phyloP scores from a whole-genome alignment of 2,797 vertebrate genomes.

The Danio jaintianensis region DNA sequence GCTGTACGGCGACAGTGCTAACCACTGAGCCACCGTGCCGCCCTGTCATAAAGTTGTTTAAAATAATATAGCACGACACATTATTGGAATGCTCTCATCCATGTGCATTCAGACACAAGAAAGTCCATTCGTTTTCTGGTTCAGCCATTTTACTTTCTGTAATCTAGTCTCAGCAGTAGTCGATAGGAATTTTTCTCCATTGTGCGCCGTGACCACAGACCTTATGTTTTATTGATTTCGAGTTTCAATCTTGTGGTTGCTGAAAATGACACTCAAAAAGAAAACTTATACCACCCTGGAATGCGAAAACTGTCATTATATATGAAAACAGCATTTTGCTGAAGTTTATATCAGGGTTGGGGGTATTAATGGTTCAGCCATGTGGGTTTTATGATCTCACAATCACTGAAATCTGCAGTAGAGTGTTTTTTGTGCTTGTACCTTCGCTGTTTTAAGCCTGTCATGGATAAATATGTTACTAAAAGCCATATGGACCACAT shows the following conservation, averaged over 20 bases:
- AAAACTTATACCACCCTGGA: neutral
- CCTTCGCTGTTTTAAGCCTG: no score
- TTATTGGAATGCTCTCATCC: neutral
- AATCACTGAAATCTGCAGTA: no score
- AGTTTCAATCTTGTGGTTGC: constrained; percentile 1
- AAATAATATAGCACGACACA: neutral
- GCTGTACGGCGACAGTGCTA: no score
- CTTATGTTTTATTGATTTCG: constrained; percentile 7
- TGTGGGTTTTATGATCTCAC: no score
- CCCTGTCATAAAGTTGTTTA: neutral
- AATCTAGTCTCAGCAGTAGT: neutral
- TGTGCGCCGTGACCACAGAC: neutral
- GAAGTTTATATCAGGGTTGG: neutral
- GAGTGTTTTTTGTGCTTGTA: no score
- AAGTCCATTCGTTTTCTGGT: neutral
- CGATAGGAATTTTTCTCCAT: neutral
- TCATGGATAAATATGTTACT: no score
- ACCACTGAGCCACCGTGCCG: no score
- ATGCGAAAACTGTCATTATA: neutral
- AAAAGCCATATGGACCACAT: no score
- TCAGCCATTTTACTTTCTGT: neutral
- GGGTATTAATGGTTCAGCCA: constrained; percentile 2
- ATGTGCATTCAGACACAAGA: neutral
- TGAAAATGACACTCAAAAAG: neutral
- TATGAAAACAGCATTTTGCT: neutral